These are phyloP conservation scores for Julus scanicus DNA, from an alignment of 2,888 invertebrate genomes.

Conservation along the genomic window DNA sequence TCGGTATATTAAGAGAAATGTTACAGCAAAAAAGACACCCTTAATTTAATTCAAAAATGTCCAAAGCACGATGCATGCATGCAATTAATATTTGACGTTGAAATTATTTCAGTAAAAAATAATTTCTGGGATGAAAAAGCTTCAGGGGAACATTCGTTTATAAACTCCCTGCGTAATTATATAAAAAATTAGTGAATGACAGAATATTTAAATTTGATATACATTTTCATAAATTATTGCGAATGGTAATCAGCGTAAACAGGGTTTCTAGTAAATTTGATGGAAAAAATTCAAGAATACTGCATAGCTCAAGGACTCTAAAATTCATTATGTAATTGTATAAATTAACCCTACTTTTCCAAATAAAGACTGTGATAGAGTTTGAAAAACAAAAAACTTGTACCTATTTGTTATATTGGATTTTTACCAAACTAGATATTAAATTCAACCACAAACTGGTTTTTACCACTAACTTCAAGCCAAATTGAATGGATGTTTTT, in stretches of 20 bases:
- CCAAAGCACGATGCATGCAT: neutral
- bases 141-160: neutral
- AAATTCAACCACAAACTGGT: too few relatives aligned
- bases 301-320: too few relatives aligned
- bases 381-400: too few relatives aligned
- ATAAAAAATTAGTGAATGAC: neutral
- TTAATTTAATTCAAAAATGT: conserved; percentile 1
- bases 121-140: neutral
- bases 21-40: neutral
- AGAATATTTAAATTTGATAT: neutral
- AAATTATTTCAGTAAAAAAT: neutral
- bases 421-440: too few relatives aligned
- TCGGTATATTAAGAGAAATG: neutral
- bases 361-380: too few relatives aligned
- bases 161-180: neutral
- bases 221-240: neutral
- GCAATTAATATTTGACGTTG: conserved; percentile 26
- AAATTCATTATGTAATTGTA: too few relatives aligned
- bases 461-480: too few relatives aligned
- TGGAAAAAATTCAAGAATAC: too few relatives aligned
- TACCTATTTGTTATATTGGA: too few relatives aligned
- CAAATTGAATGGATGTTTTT: too few relatives aligned
- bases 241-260: neutral
- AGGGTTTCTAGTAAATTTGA: too few relatives aligned
- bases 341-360: too few relatives aligned